phyloP scores from a whole-genome alignment of 2,113 vertebrate species.

The Peromyscus maniculatus region DNA sequence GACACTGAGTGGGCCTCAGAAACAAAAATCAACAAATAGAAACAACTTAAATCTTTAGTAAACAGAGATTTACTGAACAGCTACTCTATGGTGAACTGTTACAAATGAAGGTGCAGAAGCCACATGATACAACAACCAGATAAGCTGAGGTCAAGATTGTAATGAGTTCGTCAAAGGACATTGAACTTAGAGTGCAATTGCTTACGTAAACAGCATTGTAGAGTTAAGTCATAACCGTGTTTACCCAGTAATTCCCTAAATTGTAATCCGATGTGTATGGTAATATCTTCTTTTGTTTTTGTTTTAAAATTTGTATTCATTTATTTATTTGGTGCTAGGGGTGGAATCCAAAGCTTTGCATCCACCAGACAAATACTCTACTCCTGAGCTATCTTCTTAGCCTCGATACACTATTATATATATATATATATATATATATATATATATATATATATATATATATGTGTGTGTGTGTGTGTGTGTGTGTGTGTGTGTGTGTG shows the following conservation, averaged over 20 bases:
- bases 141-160: neutral
- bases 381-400: neutral
- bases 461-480: no score
- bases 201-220: neutral
- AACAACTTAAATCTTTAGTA: neutral
- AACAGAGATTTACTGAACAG: neutral
- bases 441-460: no score
- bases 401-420: neutral
- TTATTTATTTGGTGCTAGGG: neutral
- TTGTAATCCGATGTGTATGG: neutral
- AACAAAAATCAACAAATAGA: neutral
- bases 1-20: neutral
- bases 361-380: neutral
- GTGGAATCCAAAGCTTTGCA: neutral
- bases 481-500: no score
- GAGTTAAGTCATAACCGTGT: neutral
- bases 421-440: no score
- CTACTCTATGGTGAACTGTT: slow-evolving; percentile 10
- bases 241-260: slow-evolving; percentile 22
- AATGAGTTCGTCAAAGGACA: slow-evolving; percentile 7
- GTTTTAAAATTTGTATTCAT: neutral
- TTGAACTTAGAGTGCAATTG: slow-evolving; percentile 20
- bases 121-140: neutral
- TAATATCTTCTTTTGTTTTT: neutral
- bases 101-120: neutral